Evolutionary conservation across 2,797 vertebrate genomes (phyloP).

Genomic region (Hoplostethus atlanticus): DNA sequence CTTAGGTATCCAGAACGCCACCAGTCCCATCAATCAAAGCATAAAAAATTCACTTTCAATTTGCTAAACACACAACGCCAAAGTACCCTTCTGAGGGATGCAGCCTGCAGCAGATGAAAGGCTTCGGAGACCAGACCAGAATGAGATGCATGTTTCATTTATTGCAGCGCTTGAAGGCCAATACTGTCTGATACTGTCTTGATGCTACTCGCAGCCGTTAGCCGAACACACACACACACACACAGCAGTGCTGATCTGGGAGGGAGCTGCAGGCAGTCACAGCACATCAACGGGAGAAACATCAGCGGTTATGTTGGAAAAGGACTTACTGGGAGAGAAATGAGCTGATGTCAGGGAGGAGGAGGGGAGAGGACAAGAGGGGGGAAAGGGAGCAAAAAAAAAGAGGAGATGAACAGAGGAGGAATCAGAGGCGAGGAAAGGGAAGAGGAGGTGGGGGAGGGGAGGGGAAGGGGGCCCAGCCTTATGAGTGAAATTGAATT

Average conservation of each 20-base stretch:
- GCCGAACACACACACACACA: slow-evolving; percentile 5
- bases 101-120: slow-evolving; percentile 55
- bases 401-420: slow-evolving; percentile 8
- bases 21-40: slow-evolving; percentile 60
- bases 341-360: slow-evolving; percentile 33
- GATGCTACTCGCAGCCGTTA: slow-evolving; percentile 60
- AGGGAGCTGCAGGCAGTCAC: slow-evolving; percentile 44
- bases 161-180: slow-evolving; percentile 29
- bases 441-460: slow-evolving; percentile 7
- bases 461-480: slow-evolving; percentile 25
- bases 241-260: slow-evolving; percentile 8
- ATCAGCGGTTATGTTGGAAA: slow-evolving; percentile 46
- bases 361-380: not conserved
- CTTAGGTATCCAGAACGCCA: slow-evolving; percentile 45
- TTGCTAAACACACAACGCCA: slow-evolving; percentile 56
- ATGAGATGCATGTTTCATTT: slow-evolving; percentile 62
- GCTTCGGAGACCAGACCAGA: slow-evolving; percentile 57
- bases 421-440: slow-evolving; percentile 2
- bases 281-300: slow-evolving; percentile 35
- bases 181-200: slow-evolving; percentile 48
- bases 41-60: slow-evolving; percentile 63
- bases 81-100: slow-evolving; percentile 31
- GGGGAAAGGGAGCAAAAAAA: slow-evolving; percentile 1
- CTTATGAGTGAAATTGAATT: slow-evolving; percentile 69
- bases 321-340: slow-evolving; percentile 37